These are phyloP conservation scores for Deroptyus accipitrinus DNA, from an alignment of 2,113 vertebrate genomes.

Conservation along the genomic window DNA sequence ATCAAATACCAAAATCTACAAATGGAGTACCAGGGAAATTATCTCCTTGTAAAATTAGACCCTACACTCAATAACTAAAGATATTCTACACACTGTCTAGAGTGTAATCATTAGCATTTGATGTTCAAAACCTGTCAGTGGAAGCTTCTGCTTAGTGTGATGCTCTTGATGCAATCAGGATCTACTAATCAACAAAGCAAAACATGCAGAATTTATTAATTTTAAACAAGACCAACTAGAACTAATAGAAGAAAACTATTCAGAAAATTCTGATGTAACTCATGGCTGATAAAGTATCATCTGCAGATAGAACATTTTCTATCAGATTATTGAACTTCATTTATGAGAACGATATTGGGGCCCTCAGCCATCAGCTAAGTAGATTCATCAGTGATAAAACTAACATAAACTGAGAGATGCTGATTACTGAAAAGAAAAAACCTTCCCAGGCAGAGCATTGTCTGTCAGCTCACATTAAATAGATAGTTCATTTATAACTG, in stretches of 20 bases:
- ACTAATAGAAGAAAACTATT: neutral
- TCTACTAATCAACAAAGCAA: neutral
- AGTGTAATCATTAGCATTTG: neutral
- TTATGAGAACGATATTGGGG: neutral
- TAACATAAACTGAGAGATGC: neutral
- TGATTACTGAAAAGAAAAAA: neutral
- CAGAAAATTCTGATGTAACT: neutral
- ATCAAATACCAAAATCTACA: neutral
- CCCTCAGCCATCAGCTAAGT: neutral
- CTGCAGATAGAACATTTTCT: neutral
- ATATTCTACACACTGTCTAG: neutral
- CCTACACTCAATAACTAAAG: neutral
- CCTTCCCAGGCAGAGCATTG: neutral
- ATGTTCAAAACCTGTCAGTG: neutral
- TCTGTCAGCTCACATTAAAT: neutral
- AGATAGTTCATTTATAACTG: neutral
- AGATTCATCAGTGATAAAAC: neutral
- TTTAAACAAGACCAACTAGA: neutral
- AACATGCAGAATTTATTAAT: neutral
- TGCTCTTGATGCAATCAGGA: neutral
- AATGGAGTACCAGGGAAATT: neutral
- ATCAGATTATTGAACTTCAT: neutral
- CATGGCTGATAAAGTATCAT: neutral
- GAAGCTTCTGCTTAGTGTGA: neutral
- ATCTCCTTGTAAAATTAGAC: neutral